Percentiles rank a stretch among this genome's conserved stretches.
These are phyloP conservation scores for Hyperoodon ampullatus DNA, from an alignment of 2,113 vertebrate species.

Conservation along the genomic window DNA sequence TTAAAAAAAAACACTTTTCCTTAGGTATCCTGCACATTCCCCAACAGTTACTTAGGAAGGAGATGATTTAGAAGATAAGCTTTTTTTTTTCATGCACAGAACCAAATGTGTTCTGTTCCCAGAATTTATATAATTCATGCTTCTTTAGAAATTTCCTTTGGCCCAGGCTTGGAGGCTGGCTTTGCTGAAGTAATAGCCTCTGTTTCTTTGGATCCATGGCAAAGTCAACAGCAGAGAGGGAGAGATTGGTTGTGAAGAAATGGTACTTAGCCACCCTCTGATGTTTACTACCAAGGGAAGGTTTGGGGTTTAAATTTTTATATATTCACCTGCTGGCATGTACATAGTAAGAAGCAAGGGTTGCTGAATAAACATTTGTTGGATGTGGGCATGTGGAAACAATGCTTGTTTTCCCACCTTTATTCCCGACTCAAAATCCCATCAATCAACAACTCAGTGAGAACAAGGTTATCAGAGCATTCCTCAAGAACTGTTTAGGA, in stretches of 20 bases:
- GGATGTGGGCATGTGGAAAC: neutral
- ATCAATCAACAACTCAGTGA: neutral
- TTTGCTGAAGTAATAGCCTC: neutral
- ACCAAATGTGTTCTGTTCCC: neutral
- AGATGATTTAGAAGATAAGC: neutral
- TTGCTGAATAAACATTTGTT: neutral
- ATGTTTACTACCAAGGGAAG: neutral
- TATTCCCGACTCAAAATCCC: neutral
- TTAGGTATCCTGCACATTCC: neutral
- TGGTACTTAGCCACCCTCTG: neutral
- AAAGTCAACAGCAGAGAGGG: neutral
- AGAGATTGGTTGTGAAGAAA: neutral
- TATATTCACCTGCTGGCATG: neutral
- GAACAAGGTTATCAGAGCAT: neutral
- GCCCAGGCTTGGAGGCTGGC: neutral
- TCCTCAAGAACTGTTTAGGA: neutral
- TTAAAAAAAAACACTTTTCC: neutral
- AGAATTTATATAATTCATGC: neutral
- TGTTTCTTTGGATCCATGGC: neutral
- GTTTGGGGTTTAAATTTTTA: neutral
- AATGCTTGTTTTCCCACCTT: neutral
- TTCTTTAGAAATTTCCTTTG: slow-evolving; percentile 22
- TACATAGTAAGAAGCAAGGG: neutral
- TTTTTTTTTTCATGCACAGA: neutral
- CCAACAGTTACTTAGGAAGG: neutral